These are phyloP conservation scores for Chrysopilus asiliformis DNA, from an alignment of 2,888 invertebrate species.

Conservation along the genomic window DNA sequence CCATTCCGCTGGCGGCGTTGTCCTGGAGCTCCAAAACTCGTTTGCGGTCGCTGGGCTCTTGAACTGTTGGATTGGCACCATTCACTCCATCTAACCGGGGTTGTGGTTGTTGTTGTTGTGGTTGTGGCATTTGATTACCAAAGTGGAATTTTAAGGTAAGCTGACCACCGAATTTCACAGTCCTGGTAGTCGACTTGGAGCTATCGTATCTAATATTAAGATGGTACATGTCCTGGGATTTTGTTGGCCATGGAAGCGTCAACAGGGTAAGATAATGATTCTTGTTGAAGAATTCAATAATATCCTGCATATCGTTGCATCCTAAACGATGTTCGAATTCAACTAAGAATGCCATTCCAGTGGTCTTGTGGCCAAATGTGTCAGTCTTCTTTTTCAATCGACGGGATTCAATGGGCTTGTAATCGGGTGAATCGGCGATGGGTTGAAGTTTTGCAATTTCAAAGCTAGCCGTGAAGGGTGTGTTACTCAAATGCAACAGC, in stretches of 20 bases:
- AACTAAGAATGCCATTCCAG: not conserved
- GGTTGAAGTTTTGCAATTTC: not conserved
- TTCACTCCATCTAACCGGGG: not conserved
- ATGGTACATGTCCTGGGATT: not conserved
- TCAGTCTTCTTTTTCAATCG: not conserved
- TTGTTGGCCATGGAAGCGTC: not conserved
- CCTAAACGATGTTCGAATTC: not conserved
- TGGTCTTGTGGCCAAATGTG: not conserved
- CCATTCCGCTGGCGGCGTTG: not conserved
- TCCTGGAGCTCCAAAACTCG: too few relatives aligned
- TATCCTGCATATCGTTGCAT: not conserved
- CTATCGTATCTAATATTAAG: not conserved
- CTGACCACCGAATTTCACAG: not conserved
- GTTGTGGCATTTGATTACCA: too few relatives aligned
- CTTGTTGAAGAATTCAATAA: not conserved
- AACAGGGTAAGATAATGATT: not conserved
- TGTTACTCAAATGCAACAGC: not conserved
- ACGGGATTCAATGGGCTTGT: not conserved
- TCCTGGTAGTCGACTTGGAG: not conserved
- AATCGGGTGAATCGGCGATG: not conserved
- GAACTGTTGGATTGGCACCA: not conserved
- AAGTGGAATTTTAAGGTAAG: not conserved
- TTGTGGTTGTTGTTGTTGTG: too few relatives aligned
- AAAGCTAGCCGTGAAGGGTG: not conserved
- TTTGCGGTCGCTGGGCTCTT: not conserved